Conservation (phyloP, 2,888 invertebrate species). For the Perithous albicinctus region DNA sequence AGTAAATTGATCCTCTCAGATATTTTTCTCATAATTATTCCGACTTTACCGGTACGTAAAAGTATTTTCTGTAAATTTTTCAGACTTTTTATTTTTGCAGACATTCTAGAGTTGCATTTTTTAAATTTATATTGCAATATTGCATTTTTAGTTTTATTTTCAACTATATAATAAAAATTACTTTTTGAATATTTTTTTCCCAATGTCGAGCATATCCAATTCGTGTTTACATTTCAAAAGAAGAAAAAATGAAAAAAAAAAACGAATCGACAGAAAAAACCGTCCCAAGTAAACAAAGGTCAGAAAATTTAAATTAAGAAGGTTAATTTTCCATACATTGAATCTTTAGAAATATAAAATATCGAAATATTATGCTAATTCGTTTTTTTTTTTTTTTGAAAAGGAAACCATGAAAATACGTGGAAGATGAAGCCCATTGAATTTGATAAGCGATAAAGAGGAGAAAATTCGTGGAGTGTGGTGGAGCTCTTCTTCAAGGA, state of each 20-base stretch:
- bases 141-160: too few relatives aligned
- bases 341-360: conserved; percentile 16
- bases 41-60: too few relatives aligned
- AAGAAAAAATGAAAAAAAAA: too few relatives aligned
- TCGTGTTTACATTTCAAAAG: neutral
- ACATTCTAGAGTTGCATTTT: too few relatives aligned
- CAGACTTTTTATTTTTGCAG: too few relatives aligned
- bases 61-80: too few relatives aligned
- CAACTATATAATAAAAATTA: too few relatives aligned
- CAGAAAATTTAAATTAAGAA: conserved; percentile 7
- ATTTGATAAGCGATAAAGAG: conserved; percentile 53
- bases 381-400: conserved; percentile 24
- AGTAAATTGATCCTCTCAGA: too few relatives aligned
- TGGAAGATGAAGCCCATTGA: conserved; percentile 27
- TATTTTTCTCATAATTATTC: too few relatives aligned
- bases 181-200: too few relatives aligned
- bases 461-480: conserved; percentile 53
- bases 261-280: conserved; percentile 10
- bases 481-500: conserved; percentile 4
- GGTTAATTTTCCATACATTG: neutral
- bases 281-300: neutral
- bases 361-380: conserved; percentile 64
- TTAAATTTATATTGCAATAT: too few relatives aligned
- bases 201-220: neutral
- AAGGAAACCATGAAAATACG: conserved; percentile 19